Base-by-base conservation (phyloP, 2,888 invertebrate species). In the Fragum whitleyi region DNA sequence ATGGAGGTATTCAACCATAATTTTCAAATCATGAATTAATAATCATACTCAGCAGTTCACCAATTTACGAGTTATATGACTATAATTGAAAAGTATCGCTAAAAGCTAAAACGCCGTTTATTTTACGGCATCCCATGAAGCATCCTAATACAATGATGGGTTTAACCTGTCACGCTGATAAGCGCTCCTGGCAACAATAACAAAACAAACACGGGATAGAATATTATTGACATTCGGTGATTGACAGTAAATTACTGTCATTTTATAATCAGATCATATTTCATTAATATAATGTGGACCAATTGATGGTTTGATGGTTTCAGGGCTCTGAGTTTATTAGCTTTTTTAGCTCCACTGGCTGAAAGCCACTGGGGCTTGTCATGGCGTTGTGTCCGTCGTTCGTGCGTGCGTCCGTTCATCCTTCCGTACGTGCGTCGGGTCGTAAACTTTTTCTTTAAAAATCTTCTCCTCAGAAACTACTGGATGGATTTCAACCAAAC, bases 151-250 rank as follows among this genome's bases (percentile, higher is more conserved):
- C 32, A 36, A 36, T 47, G 47, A 2, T 47, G 16, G 47, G 14
- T 5, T 19, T 47, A 16, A 36, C 32, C 32, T 36, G 32, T 36
- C 32, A 36, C 9, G 32, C 32, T 36, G 32, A 36, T 36, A 36
- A 36, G 32, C 32, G 3, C 5, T 9, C 62, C n/a, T 62, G 28
- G 32, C 62, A 62, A 62, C 62, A 62, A n/a, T 36, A 32, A 32
- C 62, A 62, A 6, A 62, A 62, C 62, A 62, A 36, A 62, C 28
- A n/a, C 9, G 28, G 26, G 16, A 62, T 36, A 3, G 9, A 36
- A 36, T 36, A 62, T 28, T 32, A 62, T 62, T 62, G 62, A 62
- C 62, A 62, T 57, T 26, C 21, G 26, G 14, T n/a, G n/a, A 47
- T 14, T 47, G 47, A 19, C 47, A n/a, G 14, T 47, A n/a, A 47